These are phyloP conservation scores for Perizoma flavofasciatum DNA, from an alignment of 2,888 invertebrate species.

Conservation along the genomic window DNA sequence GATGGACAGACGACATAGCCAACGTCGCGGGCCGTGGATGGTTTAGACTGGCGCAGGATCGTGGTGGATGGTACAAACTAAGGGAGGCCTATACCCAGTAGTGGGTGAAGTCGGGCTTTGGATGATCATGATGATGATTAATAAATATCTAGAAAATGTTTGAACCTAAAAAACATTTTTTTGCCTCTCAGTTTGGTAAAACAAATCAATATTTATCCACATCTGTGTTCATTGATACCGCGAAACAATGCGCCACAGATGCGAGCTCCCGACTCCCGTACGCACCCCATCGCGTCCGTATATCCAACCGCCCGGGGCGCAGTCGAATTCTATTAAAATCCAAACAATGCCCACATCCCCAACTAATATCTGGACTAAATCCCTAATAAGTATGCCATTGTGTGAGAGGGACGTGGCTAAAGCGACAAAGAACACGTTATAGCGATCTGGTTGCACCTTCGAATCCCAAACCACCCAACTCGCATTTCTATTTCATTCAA, in stretches of 20 bases:
- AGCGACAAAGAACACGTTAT: conserved; percentile 83
- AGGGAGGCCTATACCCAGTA: too few relatives aligned
- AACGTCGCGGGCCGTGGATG: too few relatives aligned
- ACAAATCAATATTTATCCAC: conserved; percentile 39
- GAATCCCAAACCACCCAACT: conserved; percentile 28
- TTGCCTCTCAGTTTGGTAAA: conserved; percentile 25
- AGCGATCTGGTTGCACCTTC: conserved; percentile 65
- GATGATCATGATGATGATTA: too few relatives aligned
- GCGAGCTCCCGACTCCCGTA: conserved; percentile 49
- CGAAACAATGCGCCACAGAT: conserved; percentile 60
- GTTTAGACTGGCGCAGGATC: too few relatives aligned
- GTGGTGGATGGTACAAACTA: too few relatives aligned
- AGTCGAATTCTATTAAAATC: conserved; percentile 81
- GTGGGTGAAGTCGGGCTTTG: too few relatives aligned
- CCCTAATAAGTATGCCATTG: conserved; percentile 85
- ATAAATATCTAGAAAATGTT: too few relatives aligned
- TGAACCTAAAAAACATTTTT: conserved; percentile 5
- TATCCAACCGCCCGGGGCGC: conserved; percentile 76
- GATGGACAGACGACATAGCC: too few relatives aligned
- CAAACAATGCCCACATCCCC: conserved; percentile 82
- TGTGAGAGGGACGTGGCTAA: conserved; percentile 80
- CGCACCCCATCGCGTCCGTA: conserved; percentile 48
- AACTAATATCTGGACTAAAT: conserved; percentile 84
- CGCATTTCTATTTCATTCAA: conserved; percentile 20
- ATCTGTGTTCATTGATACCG: conserved; percentile 42